Percentiles rank a stretch among this genome's conserved stretches.
Evolutionary conservation across 1,140 invertebrate species (phyloP).

Genomic region (Megalonaias nervosa): DNA sequence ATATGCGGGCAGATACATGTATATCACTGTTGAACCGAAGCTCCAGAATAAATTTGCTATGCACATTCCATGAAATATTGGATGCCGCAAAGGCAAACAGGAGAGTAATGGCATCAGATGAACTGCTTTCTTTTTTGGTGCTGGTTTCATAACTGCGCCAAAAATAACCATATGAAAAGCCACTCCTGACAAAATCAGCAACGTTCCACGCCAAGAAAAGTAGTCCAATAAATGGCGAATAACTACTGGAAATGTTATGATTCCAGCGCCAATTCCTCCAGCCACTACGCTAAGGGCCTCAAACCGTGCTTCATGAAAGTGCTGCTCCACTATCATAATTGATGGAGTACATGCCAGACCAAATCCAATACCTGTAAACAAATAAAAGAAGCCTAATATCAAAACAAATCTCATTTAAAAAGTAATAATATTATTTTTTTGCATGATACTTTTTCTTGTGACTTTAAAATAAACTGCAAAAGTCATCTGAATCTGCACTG

Average conservation of each 20-base stretch:
- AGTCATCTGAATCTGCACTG: too few species aligned
- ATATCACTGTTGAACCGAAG: slow-evolving; percentile 66
- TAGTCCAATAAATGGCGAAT: slow-evolving; percentile 57
- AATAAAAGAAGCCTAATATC: background rate
- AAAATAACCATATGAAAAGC: slow-evolving; percentile 91
- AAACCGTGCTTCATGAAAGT: slow-evolving; percentile 57
- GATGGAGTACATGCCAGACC: slow-evolving; percentile 64
- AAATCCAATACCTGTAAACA: slow-evolving; percentile 62
- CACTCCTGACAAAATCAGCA: slow-evolving; percentile 85
- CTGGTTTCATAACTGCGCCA: slow-evolving; percentile 75
- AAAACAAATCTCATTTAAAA: too few species aligned
- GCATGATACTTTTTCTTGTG: too few species aligned
- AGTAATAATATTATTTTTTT: too few species aligned
- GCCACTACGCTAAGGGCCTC: slow-evolving; percentile 59
- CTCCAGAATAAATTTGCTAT: slow-evolving; percentile 69
- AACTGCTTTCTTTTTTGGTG: slow-evolving; percentile 47
- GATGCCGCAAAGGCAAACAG: slow-evolving; percentile 60
- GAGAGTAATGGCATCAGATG: slow-evolving; percentile 59
- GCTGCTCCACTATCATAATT: slow-evolving; percentile 63
- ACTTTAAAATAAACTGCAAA: too few species aligned
- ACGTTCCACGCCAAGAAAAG: slow-evolving; percentile 88
- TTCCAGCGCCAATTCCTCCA: slow-evolving; percentile 62
- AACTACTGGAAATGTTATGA: slow-evolving; percentile 61
- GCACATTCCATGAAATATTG: slow-evolving; percentile 64
- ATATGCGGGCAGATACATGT: slow-evolving; percentile 67